phyloP scores from a whole-genome alignment of 2,797 vertebrate species.

The Sebastes minor region DNA sequence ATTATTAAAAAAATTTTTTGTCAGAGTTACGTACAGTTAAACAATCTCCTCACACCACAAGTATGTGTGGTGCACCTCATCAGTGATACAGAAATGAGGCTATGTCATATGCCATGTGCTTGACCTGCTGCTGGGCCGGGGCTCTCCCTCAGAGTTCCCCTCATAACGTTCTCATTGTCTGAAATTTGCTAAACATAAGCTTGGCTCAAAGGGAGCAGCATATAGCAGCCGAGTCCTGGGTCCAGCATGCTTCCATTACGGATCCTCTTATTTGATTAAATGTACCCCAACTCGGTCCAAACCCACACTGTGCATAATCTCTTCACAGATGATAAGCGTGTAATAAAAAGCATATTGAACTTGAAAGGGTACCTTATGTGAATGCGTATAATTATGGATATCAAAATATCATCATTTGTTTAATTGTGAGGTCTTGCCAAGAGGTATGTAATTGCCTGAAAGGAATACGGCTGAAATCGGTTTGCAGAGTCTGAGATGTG shows the following conservation, averaged over 20 bases:
- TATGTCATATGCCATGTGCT: constrained; percentile 2
- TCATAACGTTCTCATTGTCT: constrained; percentile 73
- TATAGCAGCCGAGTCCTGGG: constrained; percentile 23
- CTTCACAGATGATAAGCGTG: constrained; percentile 75
- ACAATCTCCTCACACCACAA: neutral
- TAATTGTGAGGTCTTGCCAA: constrained; percentile 81
- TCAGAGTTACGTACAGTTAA: neutral
- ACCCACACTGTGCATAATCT: constrained; percentile 76
- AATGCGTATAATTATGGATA: constrained; percentile 80
- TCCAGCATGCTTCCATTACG: constrained; percentile 83
- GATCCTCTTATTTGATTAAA: constrained; percentile 81
- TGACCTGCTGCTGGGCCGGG: constrained; percentile 43
- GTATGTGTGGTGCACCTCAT: constrained; percentile 13
- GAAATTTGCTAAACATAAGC: constrained; percentile 71
- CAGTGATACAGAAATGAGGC: neutral
- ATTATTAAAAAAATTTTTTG: neutral
- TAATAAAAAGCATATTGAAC: constrained; percentile 82
- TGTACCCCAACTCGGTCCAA: constrained; percentile 75
- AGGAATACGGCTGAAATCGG: constrained; percentile 61
- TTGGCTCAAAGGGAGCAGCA: constrained; percentile 68
- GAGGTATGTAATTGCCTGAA: constrained; percentile 80
- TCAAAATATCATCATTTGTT: constrained; percentile 82
- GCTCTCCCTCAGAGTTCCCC: constrained; percentile 29
- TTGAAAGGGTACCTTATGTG: constrained; percentile 78
- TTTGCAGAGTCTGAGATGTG: constrained; percentile 52